Percentiles rank a stretch among this genome's conserved stretches.
Evolutionary conservation across 2,113 vertebrate genomes (phyloP).

Genomic region (Rousettus leschenaultii): DNA sequence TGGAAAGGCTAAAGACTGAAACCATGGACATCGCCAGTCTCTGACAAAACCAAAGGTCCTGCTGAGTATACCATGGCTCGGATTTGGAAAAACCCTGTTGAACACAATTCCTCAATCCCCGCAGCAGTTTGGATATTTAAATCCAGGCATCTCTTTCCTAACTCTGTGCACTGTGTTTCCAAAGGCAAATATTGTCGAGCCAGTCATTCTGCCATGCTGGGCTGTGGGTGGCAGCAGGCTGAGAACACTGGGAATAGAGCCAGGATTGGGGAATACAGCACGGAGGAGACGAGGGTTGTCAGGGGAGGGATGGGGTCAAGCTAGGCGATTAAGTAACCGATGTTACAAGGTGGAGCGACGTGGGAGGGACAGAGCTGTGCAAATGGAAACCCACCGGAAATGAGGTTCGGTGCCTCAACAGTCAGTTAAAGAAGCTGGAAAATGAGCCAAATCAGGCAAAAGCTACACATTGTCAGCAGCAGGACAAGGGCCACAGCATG

Average conservation of each 20-base stretch:
- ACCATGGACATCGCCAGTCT: neutral
- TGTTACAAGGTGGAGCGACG: neutral
- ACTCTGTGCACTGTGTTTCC: neutral
- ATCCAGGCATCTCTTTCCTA: conserved; percentile 7
- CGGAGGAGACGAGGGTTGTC: neutral
- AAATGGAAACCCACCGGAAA: neutral
- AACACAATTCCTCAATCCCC: neutral
- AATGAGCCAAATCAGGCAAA: neutral
- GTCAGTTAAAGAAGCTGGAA: neutral
- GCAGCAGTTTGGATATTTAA: conserved; percentile 35
- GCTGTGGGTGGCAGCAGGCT: neutral
- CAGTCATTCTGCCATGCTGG: neutral
- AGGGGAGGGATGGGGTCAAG: neutral
- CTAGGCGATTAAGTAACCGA: neutral
- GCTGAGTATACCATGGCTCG: neutral
- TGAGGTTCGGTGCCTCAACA: neutral
- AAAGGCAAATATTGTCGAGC: conserved; percentile 33
- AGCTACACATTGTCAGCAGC: rapidly evolving
- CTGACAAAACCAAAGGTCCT: neutral
- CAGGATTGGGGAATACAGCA: neutral
- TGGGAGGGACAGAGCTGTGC: neutral
- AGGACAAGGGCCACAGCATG: rapidly evolving
- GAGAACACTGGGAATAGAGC: neutral
- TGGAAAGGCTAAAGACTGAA: neutral
- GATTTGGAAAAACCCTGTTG: neutral